A percentile compares a stretch with the other conserved stretches of the same genome.
Evolutionary conservation across 2,888 invertebrate species (phyloP).

Genomic region (Ochropleura plecta): DNA sequence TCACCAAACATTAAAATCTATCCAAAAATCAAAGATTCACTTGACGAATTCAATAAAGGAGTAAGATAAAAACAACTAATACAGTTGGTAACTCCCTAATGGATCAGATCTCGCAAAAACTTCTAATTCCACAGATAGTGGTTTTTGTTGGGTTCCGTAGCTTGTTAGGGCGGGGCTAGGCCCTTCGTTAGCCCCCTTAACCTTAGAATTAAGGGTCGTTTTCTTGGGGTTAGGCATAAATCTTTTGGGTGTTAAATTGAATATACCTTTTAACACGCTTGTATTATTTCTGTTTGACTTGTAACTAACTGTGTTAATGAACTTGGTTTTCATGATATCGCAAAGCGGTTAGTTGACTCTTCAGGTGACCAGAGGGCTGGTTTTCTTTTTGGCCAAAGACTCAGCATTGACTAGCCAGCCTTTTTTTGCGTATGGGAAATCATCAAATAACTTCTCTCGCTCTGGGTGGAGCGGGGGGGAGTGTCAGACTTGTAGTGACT

Average conservation of each 20-base stretch:
- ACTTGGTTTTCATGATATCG: too few relatives aligned
- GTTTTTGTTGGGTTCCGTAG: constrained; percentile 71
- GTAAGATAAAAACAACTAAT: constrained; percentile 71
- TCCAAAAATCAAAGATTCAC: constrained; percentile 45
- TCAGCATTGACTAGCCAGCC: too few relatives aligned
- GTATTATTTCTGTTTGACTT: not conserved
- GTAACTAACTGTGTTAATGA: too few relatives aligned
- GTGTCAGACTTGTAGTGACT: too few relatives aligned
- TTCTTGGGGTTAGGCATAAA: constrained; percentile 53
- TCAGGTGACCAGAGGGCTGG: too few relatives aligned
- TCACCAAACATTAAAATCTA: not conserved
- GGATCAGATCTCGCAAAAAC: constrained; percentile 76
- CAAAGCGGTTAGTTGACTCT: too few relatives aligned
- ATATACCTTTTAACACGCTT: constrained; percentile 12
- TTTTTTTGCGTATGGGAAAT: too few relatives aligned
- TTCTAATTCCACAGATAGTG: constrained; percentile 78
- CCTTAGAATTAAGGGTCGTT: constrained; percentile 54
- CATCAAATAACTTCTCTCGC: too few relatives aligned
- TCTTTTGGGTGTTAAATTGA: constrained; percentile 33
- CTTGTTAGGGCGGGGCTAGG: constrained; percentile 71
- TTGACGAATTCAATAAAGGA: constrained; percentile 61
- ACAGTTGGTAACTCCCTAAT: constrained; percentile 76
- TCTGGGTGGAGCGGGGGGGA: too few relatives aligned
- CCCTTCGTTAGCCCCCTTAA: constrained; percentile 38
- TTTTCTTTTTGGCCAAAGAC: too few relatives aligned